Percentiles rank a stretch among this genome's conserved stretches.
These are phyloP conservation scores for Myotis planiceps DNA, from an alignment of 2,797 vertebrate species.

Conservation along the genomic window DNA sequence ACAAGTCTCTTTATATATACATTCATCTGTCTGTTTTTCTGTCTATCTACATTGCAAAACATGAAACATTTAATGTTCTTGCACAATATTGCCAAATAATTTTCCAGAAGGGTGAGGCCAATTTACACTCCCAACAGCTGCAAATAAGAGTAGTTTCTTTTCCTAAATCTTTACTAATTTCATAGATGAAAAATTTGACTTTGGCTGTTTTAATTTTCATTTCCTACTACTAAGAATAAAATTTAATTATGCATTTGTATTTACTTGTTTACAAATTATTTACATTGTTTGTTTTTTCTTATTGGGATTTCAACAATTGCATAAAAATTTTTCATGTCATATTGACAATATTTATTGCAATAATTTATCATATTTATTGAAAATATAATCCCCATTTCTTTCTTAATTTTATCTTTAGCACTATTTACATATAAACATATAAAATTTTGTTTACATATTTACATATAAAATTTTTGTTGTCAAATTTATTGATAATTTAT, in stretches of 20 bases:
- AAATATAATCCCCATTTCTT: slow-evolving; percentile 3
- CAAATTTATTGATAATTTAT: not conserved
- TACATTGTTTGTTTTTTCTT: not conserved
- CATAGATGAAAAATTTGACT: not conserved
- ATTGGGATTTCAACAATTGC: not conserved
- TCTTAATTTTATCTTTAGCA: not conserved
- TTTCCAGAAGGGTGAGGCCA: not conserved
- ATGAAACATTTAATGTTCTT: not conserved
- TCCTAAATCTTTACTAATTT: slow-evolving; percentile 28
- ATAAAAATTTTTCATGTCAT: not conserved
- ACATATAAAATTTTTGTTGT: not conserved
- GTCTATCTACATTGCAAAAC: not conserved
- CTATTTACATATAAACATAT: not conserved
- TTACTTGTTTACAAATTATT: not conserved
- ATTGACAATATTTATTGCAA: not conserved
- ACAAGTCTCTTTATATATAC: not conserved
- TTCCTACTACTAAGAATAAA: not conserved
- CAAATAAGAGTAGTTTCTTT: not conserved
- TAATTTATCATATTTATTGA: not conserved
- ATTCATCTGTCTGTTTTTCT: not conserved
- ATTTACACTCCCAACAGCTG: not conserved
- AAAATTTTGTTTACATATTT: not conserved
- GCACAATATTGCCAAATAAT: not conserved
- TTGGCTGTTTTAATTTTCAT: not conserved
- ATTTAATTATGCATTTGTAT: not conserved